Evolutionary conservation across 2,888 invertebrate species (phyloP).

Genomic region (Xiphydria camelus): DNA sequence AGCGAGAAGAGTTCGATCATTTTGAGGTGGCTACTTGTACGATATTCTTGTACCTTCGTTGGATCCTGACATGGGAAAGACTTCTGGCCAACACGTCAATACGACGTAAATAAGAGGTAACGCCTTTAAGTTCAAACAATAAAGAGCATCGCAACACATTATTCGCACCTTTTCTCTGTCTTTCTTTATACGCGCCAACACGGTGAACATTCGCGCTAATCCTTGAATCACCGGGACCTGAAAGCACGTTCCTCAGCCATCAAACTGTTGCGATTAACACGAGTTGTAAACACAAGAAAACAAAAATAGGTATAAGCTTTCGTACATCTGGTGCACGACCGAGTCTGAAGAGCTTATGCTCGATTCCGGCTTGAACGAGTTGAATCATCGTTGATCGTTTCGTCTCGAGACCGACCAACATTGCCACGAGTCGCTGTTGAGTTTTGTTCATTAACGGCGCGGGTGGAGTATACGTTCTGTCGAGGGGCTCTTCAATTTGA

Average conservation of each 20-base stretch:
- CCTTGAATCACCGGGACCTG: slow-evolving; percentile 23
- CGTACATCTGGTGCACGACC: slow-evolving; percentile 11
- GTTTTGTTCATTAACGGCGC: slow-evolving; percentile 58
- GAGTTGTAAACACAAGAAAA: too few species aligned
- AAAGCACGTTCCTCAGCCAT: background rate
- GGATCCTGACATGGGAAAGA: slow-evolving; percentile 51
- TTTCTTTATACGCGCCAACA: slow-evolving; percentile 45
- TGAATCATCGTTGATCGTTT: slow-evolving; percentile 33
- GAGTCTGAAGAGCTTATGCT: slow-evolving; percentile 38
- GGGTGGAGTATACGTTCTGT: slow-evolving; percentile 53
- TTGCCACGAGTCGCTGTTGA: slow-evolving; percentile 54
- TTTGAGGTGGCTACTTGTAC: too few species aligned
- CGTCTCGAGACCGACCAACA: slow-evolving; percentile 51
- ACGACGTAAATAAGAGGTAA: slow-evolving; percentile 52
- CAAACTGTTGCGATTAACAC: background rate
- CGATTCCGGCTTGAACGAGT: slow-evolving; percentile 36
- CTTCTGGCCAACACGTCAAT: slow-evolving; percentile 58
- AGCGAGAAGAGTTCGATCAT: too few species aligned
- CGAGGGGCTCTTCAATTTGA: slow-evolving; percentile 41
- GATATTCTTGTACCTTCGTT: slow-evolving; percentile 34
- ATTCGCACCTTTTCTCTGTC: slow-evolving; percentile 56
- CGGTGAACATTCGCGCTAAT: slow-evolving; percentile 38
- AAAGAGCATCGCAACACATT: slow-evolving; percentile 58
- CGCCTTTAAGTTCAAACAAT: slow-evolving; percentile 52
- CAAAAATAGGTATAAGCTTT: too few species aligned